A percentile compares a stretch with the other conserved stretches of the same genome.
phyloP scores from a whole-genome alignment of 2,888 invertebrate species.

The Lasius fuliginosus region DNA sequence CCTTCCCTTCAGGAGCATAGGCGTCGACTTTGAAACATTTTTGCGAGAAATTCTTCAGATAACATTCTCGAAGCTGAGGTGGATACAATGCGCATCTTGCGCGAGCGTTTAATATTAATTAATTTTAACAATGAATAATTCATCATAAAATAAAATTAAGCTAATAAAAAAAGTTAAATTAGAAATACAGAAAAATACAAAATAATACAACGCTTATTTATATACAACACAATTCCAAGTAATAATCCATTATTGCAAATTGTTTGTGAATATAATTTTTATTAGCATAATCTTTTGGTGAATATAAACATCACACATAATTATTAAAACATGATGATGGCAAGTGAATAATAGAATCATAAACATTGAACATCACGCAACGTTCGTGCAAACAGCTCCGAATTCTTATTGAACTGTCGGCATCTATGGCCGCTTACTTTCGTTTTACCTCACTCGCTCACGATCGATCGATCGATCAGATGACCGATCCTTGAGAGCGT shows the following conservation, averaged over 20 bases:
- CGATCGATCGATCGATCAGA: constrained; percentile 8
- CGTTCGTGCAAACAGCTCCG: not conserved
- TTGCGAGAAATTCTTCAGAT: not conserved
- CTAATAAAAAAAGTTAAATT: not conserved
- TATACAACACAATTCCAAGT: not conserved
- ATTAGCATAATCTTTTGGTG: not conserved
- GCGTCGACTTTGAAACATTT: constrained; percentile 26
- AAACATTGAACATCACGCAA: not conserved
- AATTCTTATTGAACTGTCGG: constrained; percentile 21
- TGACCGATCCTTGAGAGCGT: constrained; percentile 48
- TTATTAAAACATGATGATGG: constrained; percentile 7
- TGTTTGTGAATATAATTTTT: not conserved
- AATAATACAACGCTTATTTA: not conserved
- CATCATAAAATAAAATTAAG: not conserved
- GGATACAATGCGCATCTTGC: not conserved
- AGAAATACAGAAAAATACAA: not conserved
- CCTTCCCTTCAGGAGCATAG: constrained; percentile 19
- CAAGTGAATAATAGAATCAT: not conserved
- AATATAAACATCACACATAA: not conserved
- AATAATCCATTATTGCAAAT: not conserved
- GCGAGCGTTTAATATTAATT: not conserved
- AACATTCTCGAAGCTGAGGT: not conserved
- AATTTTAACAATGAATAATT: not conserved
- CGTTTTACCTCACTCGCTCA: constrained; percentile 18
- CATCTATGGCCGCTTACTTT: constrained; percentile 43